A percentile compares a stretch with the other conserved stretches of the same genome.
phyloP scores from a whole-genome alignment of 2,797 vertebrate genomes.

The Scolopax rusticola region DNA sequence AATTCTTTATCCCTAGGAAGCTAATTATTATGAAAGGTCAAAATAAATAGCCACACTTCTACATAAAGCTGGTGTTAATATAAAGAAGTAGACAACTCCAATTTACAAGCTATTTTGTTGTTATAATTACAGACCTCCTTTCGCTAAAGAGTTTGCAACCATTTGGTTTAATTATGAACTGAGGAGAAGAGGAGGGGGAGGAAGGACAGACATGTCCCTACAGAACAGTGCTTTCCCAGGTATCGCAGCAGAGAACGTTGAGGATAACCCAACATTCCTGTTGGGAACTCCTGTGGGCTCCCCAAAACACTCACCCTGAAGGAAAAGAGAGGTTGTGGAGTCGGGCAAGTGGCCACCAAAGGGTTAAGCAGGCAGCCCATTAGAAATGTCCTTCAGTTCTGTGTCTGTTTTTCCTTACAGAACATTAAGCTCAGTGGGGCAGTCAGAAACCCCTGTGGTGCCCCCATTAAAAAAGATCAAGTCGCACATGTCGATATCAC shows the following conservation, averaged over 20 bases:
- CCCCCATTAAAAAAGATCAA: constrained; percentile 85
- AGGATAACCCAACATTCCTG: constrained; percentile 27
- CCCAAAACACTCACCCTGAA: neutral
- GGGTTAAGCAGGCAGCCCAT: constrained; percentile 85
- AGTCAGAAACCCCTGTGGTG: constrained; percentile 80
- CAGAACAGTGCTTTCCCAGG: neutral
- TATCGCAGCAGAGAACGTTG: accelerated
- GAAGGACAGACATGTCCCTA: neutral
- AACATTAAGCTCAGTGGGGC: constrained; percentile 88
- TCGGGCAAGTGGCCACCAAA: constrained; percentile 71
- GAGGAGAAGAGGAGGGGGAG: constrained; percentile 1
- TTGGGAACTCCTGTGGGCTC: neutral
- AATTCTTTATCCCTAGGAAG: constrained; percentile 59
- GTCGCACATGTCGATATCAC: constrained; percentile 81
- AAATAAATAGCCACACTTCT: constrained; percentile 57
- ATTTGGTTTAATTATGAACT: constrained; percentile 56
- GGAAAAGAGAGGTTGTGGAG: neutral
- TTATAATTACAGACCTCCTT: constrained; percentile 63
- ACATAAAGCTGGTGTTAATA: constrained; percentile 56
- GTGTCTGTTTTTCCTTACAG: constrained; percentile 83
- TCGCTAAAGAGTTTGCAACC: neutral
- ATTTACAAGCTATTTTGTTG: constrained; percentile 66
- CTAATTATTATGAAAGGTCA: constrained; percentile 74
- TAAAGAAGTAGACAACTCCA: constrained; percentile 60
- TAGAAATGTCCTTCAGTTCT: constrained; percentile 83